These are phyloP conservation scores for Drosophila diplacantha DNA, from an alignment of 2,888 invertebrate species.

Conservation along the genomic window DNA sequence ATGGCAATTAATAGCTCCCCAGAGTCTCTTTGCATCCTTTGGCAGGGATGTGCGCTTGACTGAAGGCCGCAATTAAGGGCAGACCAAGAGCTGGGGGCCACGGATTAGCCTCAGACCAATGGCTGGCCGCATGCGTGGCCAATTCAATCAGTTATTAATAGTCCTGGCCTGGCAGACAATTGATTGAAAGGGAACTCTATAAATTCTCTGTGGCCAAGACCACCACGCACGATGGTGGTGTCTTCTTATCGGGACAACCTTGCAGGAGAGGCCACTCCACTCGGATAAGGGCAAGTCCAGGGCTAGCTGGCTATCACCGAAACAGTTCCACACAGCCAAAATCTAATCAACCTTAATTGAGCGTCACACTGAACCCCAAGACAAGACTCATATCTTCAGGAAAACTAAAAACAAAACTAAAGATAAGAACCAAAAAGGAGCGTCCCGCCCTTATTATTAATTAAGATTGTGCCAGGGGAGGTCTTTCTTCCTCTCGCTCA, in stretches of 20 bases:
- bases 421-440: slow-evolving; percentile 37
- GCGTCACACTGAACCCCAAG: slow-evolving; percentile 26
- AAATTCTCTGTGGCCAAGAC: slow-evolving; percentile 36
- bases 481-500: slow-evolving; percentile 5
- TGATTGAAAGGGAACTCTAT: slow-evolving; percentile 58
- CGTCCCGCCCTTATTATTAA: slow-evolving; percentile 28
- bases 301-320: slow-evolving; percentile 20
- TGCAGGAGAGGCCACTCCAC: slow-evolving; percentile 14
- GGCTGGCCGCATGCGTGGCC: slow-evolving; percentile 23
- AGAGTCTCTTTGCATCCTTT: slow-evolving; percentile 6
- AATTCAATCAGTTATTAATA: slow-evolving; percentile 67
- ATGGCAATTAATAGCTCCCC: slow-evolving; percentile 56
- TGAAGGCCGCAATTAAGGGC: slow-evolving; percentile 58
- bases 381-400: slow-evolving; percentile 40
- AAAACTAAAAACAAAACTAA: slow-evolving; percentile 28
- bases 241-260: slow-evolving; percentile 47
- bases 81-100: slow-evolving; percentile 7
- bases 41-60: slow-evolving; percentile 40
- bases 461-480: slow-evolving; percentile 37
- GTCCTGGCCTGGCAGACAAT: slow-evolving; percentile 47
- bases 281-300: slow-evolving; percentile 50
- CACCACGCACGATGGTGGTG: slow-evolving; percentile 50
- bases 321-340: slow-evolving; percentile 24
- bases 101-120: slow-evolving; percentile 5
- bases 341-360: slow-evolving; percentile 64